Conservation (phyloP, 2,113 vertebrate genomes). For the Jacana jacana region DNA sequence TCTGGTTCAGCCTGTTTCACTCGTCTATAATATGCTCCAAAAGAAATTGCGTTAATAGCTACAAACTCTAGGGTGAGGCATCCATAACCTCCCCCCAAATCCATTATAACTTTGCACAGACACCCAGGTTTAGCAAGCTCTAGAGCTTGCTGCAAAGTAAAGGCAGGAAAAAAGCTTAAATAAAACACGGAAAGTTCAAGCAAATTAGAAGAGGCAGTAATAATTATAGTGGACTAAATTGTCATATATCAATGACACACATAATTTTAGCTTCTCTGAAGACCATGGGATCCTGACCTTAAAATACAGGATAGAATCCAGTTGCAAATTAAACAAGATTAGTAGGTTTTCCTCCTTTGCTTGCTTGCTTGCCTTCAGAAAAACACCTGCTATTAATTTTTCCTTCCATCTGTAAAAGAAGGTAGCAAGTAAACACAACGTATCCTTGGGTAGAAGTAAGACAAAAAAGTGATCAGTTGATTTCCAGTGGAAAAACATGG, state of each 20-base stretch:
- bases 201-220: not conserved
- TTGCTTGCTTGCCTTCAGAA: slow-evolving; percentile 25
- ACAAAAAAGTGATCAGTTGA: not conserved
- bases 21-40: not conserved
- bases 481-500: not conserved
- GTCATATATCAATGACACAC: not conserved
- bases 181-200: not conserved
- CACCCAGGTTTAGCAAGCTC: not conserved
- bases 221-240: not conserved
- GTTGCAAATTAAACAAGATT: slow-evolving; percentile 33
- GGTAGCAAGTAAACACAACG: not conserved
- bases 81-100: not conserved
- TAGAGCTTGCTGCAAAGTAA: not conserved
- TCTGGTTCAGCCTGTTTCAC: not conserved
- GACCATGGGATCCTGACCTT: not conserved
- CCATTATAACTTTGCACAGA: not conserved
- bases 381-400: slow-evolving; percentile 37
- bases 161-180: not conserved
- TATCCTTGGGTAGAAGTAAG: not conserved
- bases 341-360: not conserved
- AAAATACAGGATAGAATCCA: slow-evolving; percentile 1
- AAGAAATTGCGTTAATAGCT: not conserved
- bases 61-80: not conserved
- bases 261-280: slow-evolving; percentile 2
- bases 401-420: not conserved